These are phyloP conservation scores for Achroia grisella DNA, from an alignment of 1,140 invertebrate genomes.

Conservation along the genomic window DNA sequence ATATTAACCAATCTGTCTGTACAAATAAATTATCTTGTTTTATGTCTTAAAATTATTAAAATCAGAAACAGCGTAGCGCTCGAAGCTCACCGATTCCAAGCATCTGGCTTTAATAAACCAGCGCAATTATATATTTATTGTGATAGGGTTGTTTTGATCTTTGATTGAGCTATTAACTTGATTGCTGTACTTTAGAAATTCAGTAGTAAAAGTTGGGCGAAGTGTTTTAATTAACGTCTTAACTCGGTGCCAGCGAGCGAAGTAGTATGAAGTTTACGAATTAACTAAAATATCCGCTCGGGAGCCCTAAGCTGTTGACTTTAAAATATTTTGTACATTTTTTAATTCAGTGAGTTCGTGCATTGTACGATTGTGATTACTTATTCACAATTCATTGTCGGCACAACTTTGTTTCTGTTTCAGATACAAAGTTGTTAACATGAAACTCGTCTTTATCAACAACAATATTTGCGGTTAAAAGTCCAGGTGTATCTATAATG, in stretches of 20 bases:
- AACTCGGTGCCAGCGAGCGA: slow-evolving; percentile 47
- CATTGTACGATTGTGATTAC: slow-evolving; percentile 2
- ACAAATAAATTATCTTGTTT: background rate
- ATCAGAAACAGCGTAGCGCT: slow-evolving; percentile 5
- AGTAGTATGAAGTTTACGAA: slow-evolving; percentile 64
- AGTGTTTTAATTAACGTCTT: slow-evolving; percentile 67
- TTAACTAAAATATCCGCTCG: slow-evolving; percentile 59
- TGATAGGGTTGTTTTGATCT: slow-evolving; percentile 59
- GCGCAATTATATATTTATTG: slow-evolving; percentile 41
- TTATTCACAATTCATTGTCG: background rate
- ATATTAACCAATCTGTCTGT: background rate
- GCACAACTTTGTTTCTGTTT: no score
- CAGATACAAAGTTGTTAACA: no score
- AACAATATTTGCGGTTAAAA: no score
- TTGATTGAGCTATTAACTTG: slow-evolving; percentile 61
- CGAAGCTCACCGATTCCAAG: slow-evolving; percentile 13
- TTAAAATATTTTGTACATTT: slow-evolving; percentile 31
- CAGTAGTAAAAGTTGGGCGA: slow-evolving; percentile 64
- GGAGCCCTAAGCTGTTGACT: slow-evolving; percentile 41
- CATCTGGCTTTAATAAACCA: slow-evolving; percentile 26
- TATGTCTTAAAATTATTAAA: background rate
- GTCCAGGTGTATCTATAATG: no score
- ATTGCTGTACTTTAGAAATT: slow-evolving; percentile 65
- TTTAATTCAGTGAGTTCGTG: slow-evolving; percentile 10
- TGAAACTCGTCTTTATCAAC: no score